A percentile compares a stretch with the other conserved stretches of the same genome.
Conservation (phyloP, 2,888 invertebrate genomes). For the Luperina nickerlii region DNA sequence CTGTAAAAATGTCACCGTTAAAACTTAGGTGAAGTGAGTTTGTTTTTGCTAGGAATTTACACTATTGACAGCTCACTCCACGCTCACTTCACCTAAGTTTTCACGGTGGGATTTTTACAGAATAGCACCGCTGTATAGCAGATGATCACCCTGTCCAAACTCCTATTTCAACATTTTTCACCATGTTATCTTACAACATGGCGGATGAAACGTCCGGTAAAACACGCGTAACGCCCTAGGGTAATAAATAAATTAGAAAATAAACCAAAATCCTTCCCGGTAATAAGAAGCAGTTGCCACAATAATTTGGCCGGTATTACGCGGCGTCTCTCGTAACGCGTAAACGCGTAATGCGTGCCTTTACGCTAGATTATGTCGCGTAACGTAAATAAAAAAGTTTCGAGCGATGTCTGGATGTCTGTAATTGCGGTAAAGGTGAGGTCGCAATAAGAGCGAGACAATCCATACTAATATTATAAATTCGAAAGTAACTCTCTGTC, state of each 20-base stretch:
- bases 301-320: constrained; percentile 46
- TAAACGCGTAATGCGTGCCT: constrained; percentile 59
- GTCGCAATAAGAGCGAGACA: constrained; percentile 12
- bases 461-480: too few relatives aligned
- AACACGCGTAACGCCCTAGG: constrained; percentile 15
- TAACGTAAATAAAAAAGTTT: constrained; percentile 67
- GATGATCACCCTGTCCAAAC: background rate
- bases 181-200: background rate
- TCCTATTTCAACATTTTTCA: background rate
- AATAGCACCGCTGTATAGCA: too few relatives aligned
- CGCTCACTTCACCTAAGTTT: too few relatives aligned
- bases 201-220: background rate
- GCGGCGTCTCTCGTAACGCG: constrained; percentile 46
- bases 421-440: constrained; percentile 57
- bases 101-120: too few relatives aligned
- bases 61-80: too few relatives aligned
- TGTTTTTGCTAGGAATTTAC: too few relatives aligned
- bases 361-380: constrained; percentile 59
- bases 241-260: constrained; percentile 46
- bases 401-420: constrained; percentile 42
- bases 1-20: too few relatives aligned
- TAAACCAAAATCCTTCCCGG: constrained; percentile 34
- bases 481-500: too few relatives aligned
- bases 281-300: constrained; percentile 36
- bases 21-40: too few relatives aligned